Conservation (phyloP, 2,797 vertebrate species). For the Phalloptychus januarius region DNA sequence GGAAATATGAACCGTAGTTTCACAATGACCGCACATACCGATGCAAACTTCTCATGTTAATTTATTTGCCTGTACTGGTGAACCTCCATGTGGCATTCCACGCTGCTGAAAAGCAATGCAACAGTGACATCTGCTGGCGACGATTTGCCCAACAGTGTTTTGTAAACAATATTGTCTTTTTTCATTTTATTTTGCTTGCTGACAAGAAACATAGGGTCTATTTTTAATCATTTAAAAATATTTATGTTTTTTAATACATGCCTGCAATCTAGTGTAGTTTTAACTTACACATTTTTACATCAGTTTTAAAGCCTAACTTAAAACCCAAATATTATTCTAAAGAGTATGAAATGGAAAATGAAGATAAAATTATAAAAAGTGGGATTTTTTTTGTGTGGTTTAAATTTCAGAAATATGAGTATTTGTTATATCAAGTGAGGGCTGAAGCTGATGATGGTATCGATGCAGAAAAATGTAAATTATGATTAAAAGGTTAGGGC, state of each 20-base stretch:
- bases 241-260: background rate
- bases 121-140: constrained; percentile 54
- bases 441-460: background rate
- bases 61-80: background rate
- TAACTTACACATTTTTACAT: background rate
- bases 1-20: constrained; percentile 19
- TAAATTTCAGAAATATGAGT: background rate
- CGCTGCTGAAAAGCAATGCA: background rate
- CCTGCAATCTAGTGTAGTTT: background rate
- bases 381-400: background rate
- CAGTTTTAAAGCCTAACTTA: background rate
- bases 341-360: background rate
- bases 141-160: background rate
- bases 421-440: background rate
- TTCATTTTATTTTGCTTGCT: background rate
- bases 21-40: constrained; percentile 1
- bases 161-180: too few species aligned
- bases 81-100: background rate
- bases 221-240: background rate
- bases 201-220: background rate
- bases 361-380: background rate
- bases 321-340: background rate
- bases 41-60: constrained; percentile 8
- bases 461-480: background rate
- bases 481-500: background rate